Percentiles rank a stretch among this genome's conserved stretches.
Conservation (phyloP, 1,140 invertebrate genomes). For the Adoxophyes honmai region DNA sequence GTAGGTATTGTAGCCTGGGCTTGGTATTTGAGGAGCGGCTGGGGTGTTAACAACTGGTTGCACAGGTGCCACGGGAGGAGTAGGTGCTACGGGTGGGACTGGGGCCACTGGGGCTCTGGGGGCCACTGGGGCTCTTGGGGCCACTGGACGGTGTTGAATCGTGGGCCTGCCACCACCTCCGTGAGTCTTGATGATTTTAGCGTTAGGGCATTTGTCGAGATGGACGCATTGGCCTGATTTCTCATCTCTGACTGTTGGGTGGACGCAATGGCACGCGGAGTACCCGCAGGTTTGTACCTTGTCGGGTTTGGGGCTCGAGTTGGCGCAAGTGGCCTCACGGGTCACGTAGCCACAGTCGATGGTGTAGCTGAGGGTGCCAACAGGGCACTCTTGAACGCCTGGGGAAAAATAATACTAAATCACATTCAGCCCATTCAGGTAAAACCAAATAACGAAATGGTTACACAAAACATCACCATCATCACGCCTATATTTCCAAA, state of each 20-base stretch:
- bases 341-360: conserved; percentile 5
- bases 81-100: too few species aligned
- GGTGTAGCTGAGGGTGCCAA: conserved; percentile 1
- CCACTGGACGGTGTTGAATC: neutral
- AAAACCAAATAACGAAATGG: too few species aligned
- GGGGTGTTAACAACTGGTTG: too few species aligned
- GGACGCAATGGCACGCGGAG: conserved; percentile 12
- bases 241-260: conserved; percentile 1
- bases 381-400: neutral
- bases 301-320: neutral
- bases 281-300: neutral
- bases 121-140: neutral
- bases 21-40: too few species aligned
- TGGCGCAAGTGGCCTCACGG: conserved; percentile 4
- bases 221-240: conserved; percentile 2
- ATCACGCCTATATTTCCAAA: too few species aligned
- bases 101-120: too few species aligned
- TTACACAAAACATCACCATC: too few species aligned
- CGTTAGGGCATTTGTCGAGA: neutral
- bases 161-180: neutral
- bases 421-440: too few species aligned
- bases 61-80: too few species aligned
- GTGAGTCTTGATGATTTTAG: too few species aligned
- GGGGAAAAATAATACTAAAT: too few species aligned
- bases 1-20: too few species aligned